phyloP scores from a whole-genome alignment of 2,888 invertebrate species.

The Polyommatus icarus region DNA sequence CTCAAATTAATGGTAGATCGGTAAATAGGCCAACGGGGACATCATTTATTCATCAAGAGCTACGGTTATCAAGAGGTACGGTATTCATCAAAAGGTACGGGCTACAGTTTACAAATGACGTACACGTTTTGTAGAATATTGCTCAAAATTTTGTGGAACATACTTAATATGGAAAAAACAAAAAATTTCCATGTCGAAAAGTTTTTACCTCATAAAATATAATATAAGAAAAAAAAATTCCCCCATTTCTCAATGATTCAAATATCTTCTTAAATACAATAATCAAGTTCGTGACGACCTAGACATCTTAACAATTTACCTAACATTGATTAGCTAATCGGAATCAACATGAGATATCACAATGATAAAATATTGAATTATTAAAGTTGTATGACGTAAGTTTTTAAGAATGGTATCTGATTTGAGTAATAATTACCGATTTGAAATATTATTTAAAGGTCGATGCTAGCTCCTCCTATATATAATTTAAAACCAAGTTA shows the following conservation, averaged over 20 bases:
- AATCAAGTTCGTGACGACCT: not conserved
- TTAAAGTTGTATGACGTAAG: not conserved
- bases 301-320: slow-evolving; percentile 6
- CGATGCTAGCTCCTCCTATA: not conserved
- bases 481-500: too few species aligned
- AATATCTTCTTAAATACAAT: not conserved
- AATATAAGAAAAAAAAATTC: too few species aligned
- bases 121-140: not conserved
- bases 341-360: not conserved
- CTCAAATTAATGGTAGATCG: not conserved
- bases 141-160: not conserved
- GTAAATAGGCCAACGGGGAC: not conserved
- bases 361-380: not conserved
- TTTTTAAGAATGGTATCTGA: not conserved
- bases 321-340: not conserved
- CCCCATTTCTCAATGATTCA: not conserved
- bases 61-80: too few species aligned
- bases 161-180: not conserved
- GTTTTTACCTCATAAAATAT: too few species aligned
- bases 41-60: not conserved
- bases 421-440: not conserved
- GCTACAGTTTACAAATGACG: not conserved
- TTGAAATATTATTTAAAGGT: not conserved
- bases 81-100: not conserved
- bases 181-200: too few species aligned